phyloP scores from a whole-genome alignment of 1,140 invertebrate genomes.

The Octopus sinensis region DNA sequence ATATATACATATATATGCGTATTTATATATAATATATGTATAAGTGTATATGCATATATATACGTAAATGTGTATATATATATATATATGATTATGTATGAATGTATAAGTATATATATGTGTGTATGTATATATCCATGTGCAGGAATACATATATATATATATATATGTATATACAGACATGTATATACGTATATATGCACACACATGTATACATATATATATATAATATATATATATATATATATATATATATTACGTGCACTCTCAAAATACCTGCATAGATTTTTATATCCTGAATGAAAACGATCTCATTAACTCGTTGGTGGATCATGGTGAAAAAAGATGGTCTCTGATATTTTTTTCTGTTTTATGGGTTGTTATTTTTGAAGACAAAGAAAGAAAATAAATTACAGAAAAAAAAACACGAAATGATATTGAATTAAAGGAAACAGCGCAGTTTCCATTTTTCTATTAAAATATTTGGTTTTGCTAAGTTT shows the following conservation, averaged over 20 bases:
- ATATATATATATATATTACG: background rate
- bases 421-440: too few relatives aligned
- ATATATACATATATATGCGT: background rate
- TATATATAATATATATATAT: background rate
- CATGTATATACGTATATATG: background rate
- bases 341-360: background rate
- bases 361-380: background rate
- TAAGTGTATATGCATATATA: background rate
- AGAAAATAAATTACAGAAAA: background rate
- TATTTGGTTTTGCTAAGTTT: too few relatives aligned
- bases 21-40: background rate
- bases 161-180: background rate
- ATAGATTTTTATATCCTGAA: background rate
- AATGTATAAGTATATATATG: background rate
- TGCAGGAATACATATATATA: background rate
- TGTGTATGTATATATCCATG: background rate
- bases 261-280: background rate
- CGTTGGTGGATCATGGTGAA: background rate
- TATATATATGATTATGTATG: background rate
- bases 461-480: too few relatives aligned
- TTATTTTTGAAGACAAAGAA: background rate
- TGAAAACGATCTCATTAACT: background rate
- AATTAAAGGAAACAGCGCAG: too few relatives aligned
- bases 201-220: background rate
- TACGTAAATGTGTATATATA: background rate